A percentile compares a stretch with the other conserved stretches of the same genome.
Evolutionary conservation across 1,140 invertebrate genomes (phyloP).

Genomic region (Cyphomyrmex costatus): DNA sequence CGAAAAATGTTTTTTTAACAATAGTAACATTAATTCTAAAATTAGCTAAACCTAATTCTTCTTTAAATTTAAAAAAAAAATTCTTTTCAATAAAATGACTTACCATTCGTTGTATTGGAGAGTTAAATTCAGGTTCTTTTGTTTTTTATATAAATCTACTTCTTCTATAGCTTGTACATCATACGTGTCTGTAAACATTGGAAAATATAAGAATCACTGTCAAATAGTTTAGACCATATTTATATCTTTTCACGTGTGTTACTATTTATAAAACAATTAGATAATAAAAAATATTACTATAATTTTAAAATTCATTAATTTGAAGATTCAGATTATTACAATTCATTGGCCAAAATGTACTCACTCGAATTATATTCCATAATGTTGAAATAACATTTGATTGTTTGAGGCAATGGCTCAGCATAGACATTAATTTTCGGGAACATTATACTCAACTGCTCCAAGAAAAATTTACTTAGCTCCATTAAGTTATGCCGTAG

Average conservation of each 20-base stretch:
- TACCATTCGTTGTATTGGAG: slow-evolving; percentile 88
- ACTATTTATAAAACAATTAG: neutral
- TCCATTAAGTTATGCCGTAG: slow-evolving; percentile 87
- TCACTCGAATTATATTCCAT: slow-evolving; percentile 89
- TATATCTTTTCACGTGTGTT: neutral
- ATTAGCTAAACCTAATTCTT: slow-evolving; percentile 17
- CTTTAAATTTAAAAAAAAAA: too few species aligned
- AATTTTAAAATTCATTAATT: neutral
- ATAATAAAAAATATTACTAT: neutral
- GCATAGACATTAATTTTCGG: slow-evolving; percentile 87
- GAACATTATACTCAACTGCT: slow-evolving; percentile 86
- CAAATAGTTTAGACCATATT: slow-evolving; percentile 17
- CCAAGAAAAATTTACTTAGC: slow-evolving; percentile 87
- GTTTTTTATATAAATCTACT: slow-evolving; percentile 82
- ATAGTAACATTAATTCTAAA: neutral
- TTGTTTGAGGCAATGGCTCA: slow-evolving; percentile 88
- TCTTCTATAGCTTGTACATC: slow-evolving; percentile 83
- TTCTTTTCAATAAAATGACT: slow-evolving; percentile 58
- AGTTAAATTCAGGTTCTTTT: slow-evolving; percentile 90
- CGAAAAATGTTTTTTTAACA: slow-evolving; percentile 49
- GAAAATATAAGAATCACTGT: slow-evolving; percentile 5
- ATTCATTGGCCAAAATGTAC: neutral
- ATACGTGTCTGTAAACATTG: slow-evolving; percentile 82
- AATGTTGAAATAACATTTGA: slow-evolving; percentile 90
- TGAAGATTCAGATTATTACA: slow-evolving; percentile 2